Conservation (phyloP, 2,113 vertebrate species). For the Pampusana beccarii region DNA sequence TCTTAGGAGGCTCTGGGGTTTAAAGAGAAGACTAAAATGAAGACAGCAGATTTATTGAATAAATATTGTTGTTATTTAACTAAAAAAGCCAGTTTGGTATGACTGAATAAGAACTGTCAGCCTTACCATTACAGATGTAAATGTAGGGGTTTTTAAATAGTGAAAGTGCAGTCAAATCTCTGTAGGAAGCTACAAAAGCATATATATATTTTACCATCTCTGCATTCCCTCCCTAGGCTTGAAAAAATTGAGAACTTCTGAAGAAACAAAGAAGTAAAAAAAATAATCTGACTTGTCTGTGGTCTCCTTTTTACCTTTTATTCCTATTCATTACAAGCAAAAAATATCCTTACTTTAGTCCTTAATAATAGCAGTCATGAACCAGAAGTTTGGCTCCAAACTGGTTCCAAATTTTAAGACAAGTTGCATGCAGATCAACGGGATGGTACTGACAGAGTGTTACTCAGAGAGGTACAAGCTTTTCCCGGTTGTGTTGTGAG, state of each 20-base stretch:
- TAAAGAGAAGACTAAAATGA: background rate
- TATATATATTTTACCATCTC: background rate
- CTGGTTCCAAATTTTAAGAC: background rate
- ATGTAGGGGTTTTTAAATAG: rapidly evolving
- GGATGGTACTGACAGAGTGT: background rate
- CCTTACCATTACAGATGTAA: background rate
- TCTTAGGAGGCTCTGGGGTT: background rate
- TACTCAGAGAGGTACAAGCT: background rate
- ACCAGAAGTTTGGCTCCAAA: background rate
- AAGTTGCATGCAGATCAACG: background rate
- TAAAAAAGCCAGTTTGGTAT: background rate
- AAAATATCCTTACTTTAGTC: background rate
- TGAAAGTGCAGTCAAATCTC: background rate
- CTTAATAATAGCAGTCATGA: background rate
- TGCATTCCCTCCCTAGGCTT: background rate
- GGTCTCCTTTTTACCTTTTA: background rate
- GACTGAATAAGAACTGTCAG: background rate
- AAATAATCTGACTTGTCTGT: background rate
- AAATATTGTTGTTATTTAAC: background rate
- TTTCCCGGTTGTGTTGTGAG: background rate
- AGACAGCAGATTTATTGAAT: background rate
- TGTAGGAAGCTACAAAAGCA: background rate
- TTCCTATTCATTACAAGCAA: background rate
- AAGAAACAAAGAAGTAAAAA: background rate
- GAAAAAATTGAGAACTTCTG: background rate